Percentiles rank a stretch among this genome's conserved stretches.
Conservation (phyloP, 2,888 invertebrate species). For the Machimus atricapillus region DNA sequence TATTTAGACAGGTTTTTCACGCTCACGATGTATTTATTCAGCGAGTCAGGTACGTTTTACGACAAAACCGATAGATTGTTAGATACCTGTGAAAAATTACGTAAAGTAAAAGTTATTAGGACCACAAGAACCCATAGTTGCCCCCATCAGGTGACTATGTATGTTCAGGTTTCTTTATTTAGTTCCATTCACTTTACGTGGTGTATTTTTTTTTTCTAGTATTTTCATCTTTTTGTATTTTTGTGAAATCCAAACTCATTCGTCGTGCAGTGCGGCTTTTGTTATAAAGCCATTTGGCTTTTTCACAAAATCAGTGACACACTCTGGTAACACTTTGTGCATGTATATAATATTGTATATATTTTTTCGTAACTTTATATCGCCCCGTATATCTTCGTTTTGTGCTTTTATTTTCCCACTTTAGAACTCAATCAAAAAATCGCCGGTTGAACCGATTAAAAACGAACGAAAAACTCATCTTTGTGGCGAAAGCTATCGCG, state of each 20-base stretch:
- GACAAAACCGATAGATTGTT: not conserved
- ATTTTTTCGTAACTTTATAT: not conserved
- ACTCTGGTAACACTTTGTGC: not conserved
- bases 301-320: not conserved
- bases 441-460: not conserved
- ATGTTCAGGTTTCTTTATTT: not conserved
- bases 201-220: not conserved
- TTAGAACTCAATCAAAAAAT: not conserved
- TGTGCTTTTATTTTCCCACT: not conserved
- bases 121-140: not conserved
- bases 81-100: not conserved
- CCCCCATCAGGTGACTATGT: not conserved
- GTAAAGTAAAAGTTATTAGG: not conserved
- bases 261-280: not conserved
- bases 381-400: not conserved
- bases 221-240: not conserved
- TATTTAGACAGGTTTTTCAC: conserved; percentile 14
- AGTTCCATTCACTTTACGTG: not conserved
- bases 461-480: not conserved
- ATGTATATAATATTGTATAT: not conserved
- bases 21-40: not conserved
- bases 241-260: not conserved
- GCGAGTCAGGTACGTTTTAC: conserved; percentile 7
- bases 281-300: not conserved
- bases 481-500: not conserved